Base-by-base conservation (phyloP, 2,113 vertebrate species). In the Pao palembangensis region DNA sequence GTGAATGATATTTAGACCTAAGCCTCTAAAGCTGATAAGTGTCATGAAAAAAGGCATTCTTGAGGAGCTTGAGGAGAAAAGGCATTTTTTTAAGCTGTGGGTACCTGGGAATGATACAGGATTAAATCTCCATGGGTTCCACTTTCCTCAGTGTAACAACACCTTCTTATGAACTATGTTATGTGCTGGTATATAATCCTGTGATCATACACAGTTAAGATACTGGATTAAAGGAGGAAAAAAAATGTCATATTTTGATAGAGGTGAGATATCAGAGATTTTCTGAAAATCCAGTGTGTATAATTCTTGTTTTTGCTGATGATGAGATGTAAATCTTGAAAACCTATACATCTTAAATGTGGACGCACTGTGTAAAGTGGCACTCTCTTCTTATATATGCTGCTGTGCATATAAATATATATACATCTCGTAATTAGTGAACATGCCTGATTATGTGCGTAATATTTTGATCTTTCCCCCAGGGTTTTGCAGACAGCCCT, bases 401-500 rank as follows among this genome's bases (percentile, higher is more conserved):
- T 91, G 83, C 67, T 86, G 80, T 81, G 89, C 92, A 92, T 92
- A 93, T 92, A 93, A 85, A 71, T 84, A 71, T 90, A 84, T 92
- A 88, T 85, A 88, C 90, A 92, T 87, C 90, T 87, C 82, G 93
- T 90, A 91, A 84, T 94, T 93, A 94, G 88, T 69, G 82, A 80
- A 84, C 86, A 90, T 91, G 87, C 84, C 91, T 86, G 89, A 91
- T 94, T 93, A 94, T 91, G 90, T 93, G 84, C 90, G 91, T 94
- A 94, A 94, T 93, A 87, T 92, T 94, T 85, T 92, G 89, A 87
- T 94, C 85, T 94, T 91, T 93, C 80, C 85, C 89, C 75, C 90
- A 99, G 96, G 95, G 92, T 91, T 98, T 98, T 84, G 84, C 94
- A 92, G 95, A 95, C 92, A 96, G 93, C 89, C 93, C 96, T 96